phyloP scores from a whole-genome alignment of 2,113 vertebrate species.

The Serinus canaria region DNA sequence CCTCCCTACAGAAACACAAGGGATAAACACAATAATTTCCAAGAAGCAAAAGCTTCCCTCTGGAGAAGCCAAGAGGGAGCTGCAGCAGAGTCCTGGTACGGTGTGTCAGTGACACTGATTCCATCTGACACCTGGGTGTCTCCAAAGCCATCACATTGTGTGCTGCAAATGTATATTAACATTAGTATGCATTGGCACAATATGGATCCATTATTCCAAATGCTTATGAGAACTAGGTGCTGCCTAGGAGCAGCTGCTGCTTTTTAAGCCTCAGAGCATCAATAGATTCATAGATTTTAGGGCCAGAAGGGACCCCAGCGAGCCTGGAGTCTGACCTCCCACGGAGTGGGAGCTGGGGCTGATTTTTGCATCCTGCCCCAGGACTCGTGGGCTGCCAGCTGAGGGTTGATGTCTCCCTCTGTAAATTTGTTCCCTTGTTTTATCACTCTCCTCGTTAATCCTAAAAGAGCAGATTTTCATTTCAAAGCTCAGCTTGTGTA shows the following conservation, averaged over 20 bases:
- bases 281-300: slow-evolving; percentile 63
- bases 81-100: background rate
- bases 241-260: slow-evolving; percentile 65
- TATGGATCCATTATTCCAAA: slow-evolving; percentile 69
- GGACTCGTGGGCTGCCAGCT: background rate
- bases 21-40: background rate
- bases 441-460: background rate
- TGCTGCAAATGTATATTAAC: slow-evolving; percentile 55
- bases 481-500: background rate
- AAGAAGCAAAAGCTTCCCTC: background rate
- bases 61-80: slow-evolving; percentile 44
- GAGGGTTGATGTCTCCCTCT: background rate
- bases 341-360: background rate
- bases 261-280: slow-evolving; percentile 63
- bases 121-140: slow-evolving; percentile 65
- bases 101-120: slow-evolving; percentile 60
- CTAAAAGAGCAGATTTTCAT: background rate
- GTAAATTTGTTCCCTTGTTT: background rate
- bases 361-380: background rate
- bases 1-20: background rate
- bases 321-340: background rate
- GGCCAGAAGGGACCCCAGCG: slow-evolving; percentile 54
- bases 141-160: slow-evolving; percentile 56
- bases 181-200: slow-evolving; percentile 72
- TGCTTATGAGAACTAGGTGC: slow-evolving; percentile 62